phyloP scores from a whole-genome alignment of 92 coral and sea anemone species.

The Phenganax stokvisi region DNA sequence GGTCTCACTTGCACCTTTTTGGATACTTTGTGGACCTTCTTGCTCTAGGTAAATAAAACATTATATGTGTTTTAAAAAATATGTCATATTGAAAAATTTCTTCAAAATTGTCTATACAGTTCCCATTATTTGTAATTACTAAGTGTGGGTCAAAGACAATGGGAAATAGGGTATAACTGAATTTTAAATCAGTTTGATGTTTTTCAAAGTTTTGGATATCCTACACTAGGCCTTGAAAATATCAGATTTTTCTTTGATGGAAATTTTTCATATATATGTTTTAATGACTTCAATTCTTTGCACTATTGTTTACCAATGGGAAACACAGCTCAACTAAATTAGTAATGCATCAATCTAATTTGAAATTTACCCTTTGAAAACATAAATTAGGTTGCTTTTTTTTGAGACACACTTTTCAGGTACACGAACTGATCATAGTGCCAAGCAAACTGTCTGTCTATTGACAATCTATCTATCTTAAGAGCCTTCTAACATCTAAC shows the following conservation, averaged over 20 bases:
- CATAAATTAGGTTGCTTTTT: no score
- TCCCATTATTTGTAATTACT: no score
- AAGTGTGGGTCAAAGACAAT: no score
- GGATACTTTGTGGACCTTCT: conserved; percentile 32
- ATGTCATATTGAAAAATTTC: not conserved
- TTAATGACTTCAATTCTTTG: not conserved
- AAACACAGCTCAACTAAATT: no score
- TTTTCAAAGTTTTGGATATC: not conserved
- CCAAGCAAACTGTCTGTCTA: not conserved
- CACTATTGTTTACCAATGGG: not conserved
- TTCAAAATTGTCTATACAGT: no score
- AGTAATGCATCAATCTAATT: no score
- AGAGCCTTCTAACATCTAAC: conserved; percentile 34
- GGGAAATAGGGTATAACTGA: no score
- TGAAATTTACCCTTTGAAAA: no score
- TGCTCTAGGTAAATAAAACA: conserved; percentile 17
- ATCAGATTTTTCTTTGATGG: not conserved
- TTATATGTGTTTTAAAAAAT: not conserved
- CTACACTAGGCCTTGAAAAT: not conserved
- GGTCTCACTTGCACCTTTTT: conserved; percentile 34
- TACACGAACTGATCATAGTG: not conserved
- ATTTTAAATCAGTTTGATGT: no score
- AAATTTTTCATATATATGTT: not conserved
- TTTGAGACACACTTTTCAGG: not conserved
- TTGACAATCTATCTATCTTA: not conserved